phyloP scores from a whole-genome alignment of 1,140 invertebrate genomes.

The Drosophila subobscura region DNA sequence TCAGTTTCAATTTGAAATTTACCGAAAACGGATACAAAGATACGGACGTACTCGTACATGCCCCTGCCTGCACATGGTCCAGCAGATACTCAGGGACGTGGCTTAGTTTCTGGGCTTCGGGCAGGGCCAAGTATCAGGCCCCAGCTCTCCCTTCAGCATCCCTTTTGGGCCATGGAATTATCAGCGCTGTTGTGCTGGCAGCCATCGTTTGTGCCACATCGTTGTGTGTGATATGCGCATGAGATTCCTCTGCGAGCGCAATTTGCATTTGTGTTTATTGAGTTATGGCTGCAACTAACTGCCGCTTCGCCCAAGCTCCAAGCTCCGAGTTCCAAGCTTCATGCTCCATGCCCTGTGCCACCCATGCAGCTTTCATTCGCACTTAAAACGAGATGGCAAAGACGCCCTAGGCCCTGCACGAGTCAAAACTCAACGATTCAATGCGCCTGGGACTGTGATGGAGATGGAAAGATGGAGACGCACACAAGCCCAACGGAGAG shows the following conservation, averaged over 20 bases:
- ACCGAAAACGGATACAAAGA: slow-evolving; percentile 65
- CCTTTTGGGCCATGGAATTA: slow-evolving; percentile 36
- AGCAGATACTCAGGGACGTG: slow-evolving; percentile 18
- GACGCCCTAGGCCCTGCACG: slow-evolving; percentile 18
- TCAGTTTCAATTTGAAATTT: slow-evolving; percentile 76
- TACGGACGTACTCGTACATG: slow-evolving; percentile 25
- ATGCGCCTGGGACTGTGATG: slow-evolving; percentile 49
- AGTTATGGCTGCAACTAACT: slow-evolving; percentile 78
- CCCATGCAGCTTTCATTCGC: slow-evolving; percentile 66
- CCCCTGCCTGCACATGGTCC: slow-evolving; percentile 19
- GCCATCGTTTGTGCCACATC: too few relatives aligned
- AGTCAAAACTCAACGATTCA: slow-evolving; percentile 75
- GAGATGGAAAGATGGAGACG: slow-evolving; percentile 13
- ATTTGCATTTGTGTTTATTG: slow-evolving; percentile 81
- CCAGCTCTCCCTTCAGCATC: slow-evolving; percentile 15
- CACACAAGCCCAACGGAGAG: slow-evolving; percentile 21
- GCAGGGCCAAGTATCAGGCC: slow-evolving; percentile 40
- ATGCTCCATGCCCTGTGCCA: slow-evolving; percentile 10
- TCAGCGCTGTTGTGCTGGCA: slow-evolving; percentile 33
- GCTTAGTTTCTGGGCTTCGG: slow-evolving; percentile 25
- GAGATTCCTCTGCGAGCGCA: slow-evolving; percentile 60
- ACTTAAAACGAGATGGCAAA: slow-evolving; percentile 58
- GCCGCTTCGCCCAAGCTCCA: slow-evolving; percentile 8
- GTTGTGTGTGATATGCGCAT: slow-evolving; percentile 33
- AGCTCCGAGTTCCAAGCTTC: too few relatives aligned